These are phyloP conservation scores for Danio choprae DNA, from an alignment of 2,797 vertebrate genomes.

Conservation along the genomic window DNA sequence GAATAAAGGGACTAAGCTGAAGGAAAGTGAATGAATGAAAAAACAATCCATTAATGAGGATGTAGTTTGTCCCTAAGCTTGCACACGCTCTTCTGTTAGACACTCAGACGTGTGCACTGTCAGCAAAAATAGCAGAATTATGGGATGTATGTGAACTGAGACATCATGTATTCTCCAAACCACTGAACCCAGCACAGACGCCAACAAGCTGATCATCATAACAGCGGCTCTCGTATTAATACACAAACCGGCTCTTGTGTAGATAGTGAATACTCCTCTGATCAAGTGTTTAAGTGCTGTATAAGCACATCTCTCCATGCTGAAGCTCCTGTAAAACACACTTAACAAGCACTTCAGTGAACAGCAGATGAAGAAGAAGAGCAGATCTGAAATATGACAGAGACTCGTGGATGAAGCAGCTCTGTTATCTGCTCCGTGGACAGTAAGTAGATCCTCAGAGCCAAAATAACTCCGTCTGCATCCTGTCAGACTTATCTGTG, in stretches of 20 bases:
- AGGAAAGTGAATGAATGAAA: too few relatives aligned
- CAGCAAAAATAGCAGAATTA: too few relatives aligned
- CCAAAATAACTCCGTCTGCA: constrained; percentile 82
- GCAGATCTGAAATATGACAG: constrained; percentile 67
- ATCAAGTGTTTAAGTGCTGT: constrained; percentile 86
- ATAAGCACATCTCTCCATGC: constrained; percentile 79
- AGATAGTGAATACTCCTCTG: constrained; percentile 75
- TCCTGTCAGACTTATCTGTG: constrained; percentile 80
- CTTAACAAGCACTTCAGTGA: constrained; percentile 75
- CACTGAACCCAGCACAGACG: too few relatives aligned
- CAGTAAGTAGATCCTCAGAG: constrained; percentile 79
- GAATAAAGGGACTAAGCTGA: too few relatives aligned
- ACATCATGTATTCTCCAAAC: too few relatives aligned
- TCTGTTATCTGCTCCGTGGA: constrained; percentile 79
- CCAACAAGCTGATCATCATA: constrained; percentile 61
- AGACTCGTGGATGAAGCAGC: constrained; percentile 70
- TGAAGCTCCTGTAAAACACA: constrained; percentile 74
- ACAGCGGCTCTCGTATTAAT: constrained; percentile 84
- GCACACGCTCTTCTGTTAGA: too few relatives aligned
- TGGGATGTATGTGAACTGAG: too few relatives aligned
- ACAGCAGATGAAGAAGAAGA: constrained; percentile 58
- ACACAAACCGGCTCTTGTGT: constrained; percentile 85
- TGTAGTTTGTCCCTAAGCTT: too few relatives aligned
- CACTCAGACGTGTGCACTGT: too few relatives aligned
- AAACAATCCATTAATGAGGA: too few relatives aligned